Evolutionary conservation across 2,113 vertebrate genomes (phyloP).

Genomic region (Miniopterus natalensis): DNA sequence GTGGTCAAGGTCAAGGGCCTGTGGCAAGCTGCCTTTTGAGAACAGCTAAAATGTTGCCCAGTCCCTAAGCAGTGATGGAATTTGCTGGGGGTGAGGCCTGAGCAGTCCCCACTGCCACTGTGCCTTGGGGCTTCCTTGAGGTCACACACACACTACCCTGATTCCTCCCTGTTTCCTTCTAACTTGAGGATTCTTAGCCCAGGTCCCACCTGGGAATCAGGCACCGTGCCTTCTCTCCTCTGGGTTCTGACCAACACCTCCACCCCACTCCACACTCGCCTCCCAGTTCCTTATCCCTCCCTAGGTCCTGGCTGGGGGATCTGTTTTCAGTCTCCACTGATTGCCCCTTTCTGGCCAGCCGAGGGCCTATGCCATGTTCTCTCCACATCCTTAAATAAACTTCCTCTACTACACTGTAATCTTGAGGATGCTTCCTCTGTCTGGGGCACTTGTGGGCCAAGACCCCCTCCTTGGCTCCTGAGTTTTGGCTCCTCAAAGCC

Average conservation of each 20-base stretch:
- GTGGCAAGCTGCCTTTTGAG: not conserved
- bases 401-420: constrained; percentile 77
- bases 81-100: not conserved
- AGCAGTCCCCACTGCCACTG: not conserved
- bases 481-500: not conserved
- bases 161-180: not conserved
- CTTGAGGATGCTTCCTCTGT: constrained; percentile 54
- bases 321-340: constrained; percentile 65
- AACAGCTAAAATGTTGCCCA: not conserved
- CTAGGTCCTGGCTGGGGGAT: not conserved
- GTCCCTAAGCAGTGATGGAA: not conserved
- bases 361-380: not conserved
- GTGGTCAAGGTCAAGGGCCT: not conserved
- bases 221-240: not conserved
- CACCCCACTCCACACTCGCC: not conserved
- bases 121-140: not conserved
- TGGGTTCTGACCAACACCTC: not conserved
- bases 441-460: not conserved
- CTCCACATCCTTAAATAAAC: constrained; percentile 81
- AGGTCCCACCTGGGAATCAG: not conserved
- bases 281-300: not conserved
- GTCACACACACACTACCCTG: not conserved
- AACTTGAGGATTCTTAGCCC: not conserved
- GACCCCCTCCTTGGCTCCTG: not conserved
- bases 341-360: constrained; percentile 73